Evolutionary conservation across 1,140 invertebrate species (phyloP).

Genomic region (Hylaeus anthracinus): DNA sequence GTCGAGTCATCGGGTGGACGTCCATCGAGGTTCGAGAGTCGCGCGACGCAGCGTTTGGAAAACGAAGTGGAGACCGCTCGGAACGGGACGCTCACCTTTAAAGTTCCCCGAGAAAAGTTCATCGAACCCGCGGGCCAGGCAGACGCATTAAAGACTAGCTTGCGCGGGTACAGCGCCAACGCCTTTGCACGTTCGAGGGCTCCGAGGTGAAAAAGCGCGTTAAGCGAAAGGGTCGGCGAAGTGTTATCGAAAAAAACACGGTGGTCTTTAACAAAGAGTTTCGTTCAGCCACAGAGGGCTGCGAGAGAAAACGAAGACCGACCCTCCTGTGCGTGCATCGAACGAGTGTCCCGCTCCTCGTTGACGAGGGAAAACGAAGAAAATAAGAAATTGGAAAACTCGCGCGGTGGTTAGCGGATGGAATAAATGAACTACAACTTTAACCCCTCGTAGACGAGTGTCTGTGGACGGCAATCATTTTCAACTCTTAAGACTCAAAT

Average conservation of each 20-base stretch:
- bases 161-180: constrained; percentile 43
- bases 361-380: not conserved
- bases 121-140: constrained; percentile 50
- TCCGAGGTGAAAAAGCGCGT: constrained; percentile 58
- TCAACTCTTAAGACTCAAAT: too few relatives aligned
- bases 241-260: constrained; percentile 59
- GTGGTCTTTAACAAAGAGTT: constrained; percentile 49
- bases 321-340: constrained; percentile 1
- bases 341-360: constrained; percentile 4
- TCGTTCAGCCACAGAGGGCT: constrained; percentile 23
- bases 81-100: constrained; percentile 51
- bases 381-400: constrained; percentile 30
- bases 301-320: constrained; percentile 10
- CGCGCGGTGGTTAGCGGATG: not conserved
- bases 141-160: constrained; percentile 57
- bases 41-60: not conserved
- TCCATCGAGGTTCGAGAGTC: not conserved
- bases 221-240: constrained; percentile 51
- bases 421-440: constrained; percentile 1
- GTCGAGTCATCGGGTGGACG: not conserved
- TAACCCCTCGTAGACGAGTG: too few relatives aligned
- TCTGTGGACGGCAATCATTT: not conserved
- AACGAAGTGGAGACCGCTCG: not conserved
- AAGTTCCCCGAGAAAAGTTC: constrained; percentile 52
- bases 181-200: constrained; percentile 54